Evolutionary conservation across 2,888 invertebrate genomes (phyloP), one percentile per base, ranked within the genome.

Genomic region (Cyrtodaria siliqua): DNA sequence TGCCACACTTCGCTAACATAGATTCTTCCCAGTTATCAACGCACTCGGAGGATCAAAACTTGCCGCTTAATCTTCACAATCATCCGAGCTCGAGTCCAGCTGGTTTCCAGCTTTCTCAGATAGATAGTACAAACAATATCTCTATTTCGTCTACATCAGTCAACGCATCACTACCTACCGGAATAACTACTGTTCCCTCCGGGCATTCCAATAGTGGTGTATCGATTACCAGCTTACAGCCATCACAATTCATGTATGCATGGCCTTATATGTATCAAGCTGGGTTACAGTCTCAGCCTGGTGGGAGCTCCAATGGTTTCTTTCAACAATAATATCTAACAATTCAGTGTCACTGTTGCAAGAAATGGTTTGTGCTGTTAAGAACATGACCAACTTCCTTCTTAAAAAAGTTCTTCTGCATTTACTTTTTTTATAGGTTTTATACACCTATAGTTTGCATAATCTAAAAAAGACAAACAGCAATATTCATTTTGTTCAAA

Each of bases 261-360:
- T 83, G 82, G 82, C 75, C 82, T 2, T 79, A 83, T 57, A 42
- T 79, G 24, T 75, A 69, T 64, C 59, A 47, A 49, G 16, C 66
- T 9, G 55, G 62, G 27, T 2, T 38, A n/a, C 62, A 62, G 44
- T 9, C 52, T 40, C 57, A 57, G 49, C 27, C 47, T 24, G n/a
- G n/a, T n/a, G 57, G 33, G 23, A 29, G n/a, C 44, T 26, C 49
- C 8, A 44, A 49, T 14, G 52, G 62, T 12, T 62, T 52, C 16
- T 62, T 33, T 50, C 62, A 62, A 18, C 62, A 62, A 20, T 52
- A 50, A 44, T 44, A 33, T 33, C 12, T 4, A 33, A 8, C 33
- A 33, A 33, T 33, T 4, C 33, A 8, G 12, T 33, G 33, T 12
- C 4, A 33, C 12, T 33, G 33, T 12, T 4, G 12, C 33, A 33